Conservation (phyloP, 2,888 invertebrate genomes). For the Entomobrya proxima region DNA sequence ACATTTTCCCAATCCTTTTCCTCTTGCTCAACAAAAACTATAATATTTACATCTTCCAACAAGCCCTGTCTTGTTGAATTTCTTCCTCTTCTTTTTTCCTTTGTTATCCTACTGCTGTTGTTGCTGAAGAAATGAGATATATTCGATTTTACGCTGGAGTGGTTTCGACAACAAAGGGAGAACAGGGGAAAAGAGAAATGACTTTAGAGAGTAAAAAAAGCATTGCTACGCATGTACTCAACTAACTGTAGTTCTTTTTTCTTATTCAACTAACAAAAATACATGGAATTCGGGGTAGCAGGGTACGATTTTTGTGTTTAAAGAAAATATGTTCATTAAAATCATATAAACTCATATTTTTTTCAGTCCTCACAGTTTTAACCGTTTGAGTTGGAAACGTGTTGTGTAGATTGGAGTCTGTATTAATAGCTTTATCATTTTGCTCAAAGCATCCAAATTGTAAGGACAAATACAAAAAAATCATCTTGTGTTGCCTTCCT, state of each 20-base stretch:
- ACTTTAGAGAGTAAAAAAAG: neutral
- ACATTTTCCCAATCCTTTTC: too few relatives aligned
- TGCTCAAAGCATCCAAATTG: neutral
- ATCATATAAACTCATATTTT: too few relatives aligned
- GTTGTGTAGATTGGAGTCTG: too few relatives aligned
- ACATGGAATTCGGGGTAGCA: too few relatives aligned
- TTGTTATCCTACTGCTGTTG: slow-evolving; percentile 25
- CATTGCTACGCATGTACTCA: neutral
- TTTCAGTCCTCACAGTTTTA: too few relatives aligned
- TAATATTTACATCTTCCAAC: neutral
- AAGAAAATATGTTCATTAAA: too few relatives aligned
- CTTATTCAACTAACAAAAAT: slow-evolving; percentile 19
- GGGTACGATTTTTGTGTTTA: too few relatives aligned
- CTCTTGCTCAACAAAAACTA: too few relatives aligned
- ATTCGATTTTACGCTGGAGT: slow-evolving; percentile 66
- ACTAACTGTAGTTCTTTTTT: neutral
- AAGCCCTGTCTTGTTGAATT: slow-evolving; percentile 1
- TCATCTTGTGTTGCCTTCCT: slow-evolving; percentile 10
- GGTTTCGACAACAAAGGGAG: slow-evolving; percentile 48
- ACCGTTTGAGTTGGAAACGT: too few relatives aligned
- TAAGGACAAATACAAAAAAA: neutral
- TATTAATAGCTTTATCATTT: slow-evolving; percentile 53
- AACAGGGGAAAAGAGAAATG: slow-evolving; percentile 27
- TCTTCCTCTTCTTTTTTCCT: neutral
- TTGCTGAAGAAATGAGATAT: slow-evolving; percentile 55